Percentiles rank a stretch among this genome's conserved stretches.
Conservation (phyloP, 2,888 invertebrate genomes). For the Isotomurus palustris region DNA sequence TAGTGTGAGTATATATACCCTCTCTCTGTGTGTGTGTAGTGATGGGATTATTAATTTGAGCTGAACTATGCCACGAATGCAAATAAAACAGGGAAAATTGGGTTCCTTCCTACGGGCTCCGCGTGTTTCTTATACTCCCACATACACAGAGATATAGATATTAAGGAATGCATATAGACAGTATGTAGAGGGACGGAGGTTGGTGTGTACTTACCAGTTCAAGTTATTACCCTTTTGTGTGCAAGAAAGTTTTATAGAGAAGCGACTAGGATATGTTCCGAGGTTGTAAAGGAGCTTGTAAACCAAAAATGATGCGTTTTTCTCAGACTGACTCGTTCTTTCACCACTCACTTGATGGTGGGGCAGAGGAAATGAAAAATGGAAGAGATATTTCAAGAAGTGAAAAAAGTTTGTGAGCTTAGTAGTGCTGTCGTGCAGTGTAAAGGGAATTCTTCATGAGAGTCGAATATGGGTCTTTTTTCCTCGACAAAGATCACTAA, state of each 20-base stretch:
- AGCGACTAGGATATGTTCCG: too few relatives aligned
- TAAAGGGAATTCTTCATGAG: constrained; percentile 6
- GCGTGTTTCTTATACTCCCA: too few relatives aligned
- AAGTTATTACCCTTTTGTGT: too few relatives aligned
- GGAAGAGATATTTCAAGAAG: background rate
- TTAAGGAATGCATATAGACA: too few relatives aligned
- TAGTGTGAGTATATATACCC: background rate
- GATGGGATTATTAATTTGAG: constrained; percentile 20
- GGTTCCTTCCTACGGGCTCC: too few relatives aligned
- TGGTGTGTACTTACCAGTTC: too few relatives aligned
- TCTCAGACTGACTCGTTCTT: too few relatives aligned
- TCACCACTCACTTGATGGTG: too few relatives aligned
- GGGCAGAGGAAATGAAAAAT: constrained; percentile 4
- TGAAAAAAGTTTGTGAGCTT: constrained; percentile 1
- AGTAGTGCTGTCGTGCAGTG: background rate
- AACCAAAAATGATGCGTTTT: too few relatives aligned
- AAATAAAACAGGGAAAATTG: constrained; percentile 23
- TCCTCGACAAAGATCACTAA: constrained; percentile 11
- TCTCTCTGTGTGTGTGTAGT: background rate
- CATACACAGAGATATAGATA: too few relatives aligned
- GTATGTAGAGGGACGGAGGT: too few relatives aligned
- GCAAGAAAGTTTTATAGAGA: too few relatives aligned
- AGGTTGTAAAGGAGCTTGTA: background rate
- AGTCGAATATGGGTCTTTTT: constrained; percentile 1
- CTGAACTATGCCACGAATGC: constrained; percentile 24